Base-by-base conservation (phyloP, 2,888 invertebrate species). In the Acholoe squamosa region DNA sequence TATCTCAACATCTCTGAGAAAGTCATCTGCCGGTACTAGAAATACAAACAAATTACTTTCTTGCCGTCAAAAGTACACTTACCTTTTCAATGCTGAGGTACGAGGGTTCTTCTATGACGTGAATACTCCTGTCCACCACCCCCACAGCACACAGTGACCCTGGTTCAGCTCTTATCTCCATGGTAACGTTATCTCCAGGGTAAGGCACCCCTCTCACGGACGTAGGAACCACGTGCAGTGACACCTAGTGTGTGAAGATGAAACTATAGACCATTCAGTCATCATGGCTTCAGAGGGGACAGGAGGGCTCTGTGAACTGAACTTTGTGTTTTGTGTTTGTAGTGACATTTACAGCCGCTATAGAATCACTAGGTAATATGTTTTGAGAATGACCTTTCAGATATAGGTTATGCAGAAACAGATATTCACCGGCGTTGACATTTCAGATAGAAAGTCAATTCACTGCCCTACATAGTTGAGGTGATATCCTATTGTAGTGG, bases 131-230 rank as follows among this genome's bases (percentile, higher is more conserved):
- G 56, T 90, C 90, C 56, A 90, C 90, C 56, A 90, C 52, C 12
- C 77, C 77, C 31, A 90, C n/a, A n/a, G 90, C 90, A 28, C 90
- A 90, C 54, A 90, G 90, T 0, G 90, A 90, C 16, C 56, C 90
- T 7, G 90, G 80, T 1, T 90, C 80, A 28, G 77, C 90, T 16
- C 33, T 16, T 0, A 90, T 77, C 77, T 90, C 90, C 43, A 76
- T 76, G 84, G 54, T 54, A 22, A 90, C 56, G 54, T 76, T 77
- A 19, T 80, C 90, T 22, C 90, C 90, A 31, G 90, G 90, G 90
- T 90, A 90, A 10, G 86, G 86, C 3, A 54, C 86, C 52, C 86
- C 86, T 5, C 16, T 12, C 19, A 14, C 56, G 3, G 54, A 52
- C 0, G 86, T 86, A 28, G 86, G 86, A 5, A 28, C 19, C 19